Percentiles rank a stretch among this genome's conserved stretches.
phyloP scores from a whole-genome alignment of 1,140 invertebrate genomes.

The Calliopsis andreniformis region DNA sequence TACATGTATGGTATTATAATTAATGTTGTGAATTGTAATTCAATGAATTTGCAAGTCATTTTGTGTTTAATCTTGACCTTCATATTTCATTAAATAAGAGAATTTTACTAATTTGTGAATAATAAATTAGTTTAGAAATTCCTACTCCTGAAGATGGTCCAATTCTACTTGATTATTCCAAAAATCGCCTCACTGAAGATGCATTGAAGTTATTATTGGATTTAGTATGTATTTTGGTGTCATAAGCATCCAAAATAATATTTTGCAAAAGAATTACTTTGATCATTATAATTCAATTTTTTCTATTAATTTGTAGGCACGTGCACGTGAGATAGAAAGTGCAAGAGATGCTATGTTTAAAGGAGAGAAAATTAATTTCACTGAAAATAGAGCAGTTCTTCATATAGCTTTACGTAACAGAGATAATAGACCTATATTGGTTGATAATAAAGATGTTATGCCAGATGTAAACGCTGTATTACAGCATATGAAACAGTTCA shows the following conservation, averaged over 20 bases:
- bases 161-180: conserved; percentile 97
- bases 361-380: conserved; percentile 98
- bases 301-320: conserved; percentile 83
- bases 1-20: background rate
- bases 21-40: background rate
- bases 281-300: conserved; percentile 5
- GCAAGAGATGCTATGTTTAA: conserved; percentile 96
- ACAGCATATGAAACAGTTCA: conserved; percentile 97
- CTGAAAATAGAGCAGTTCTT: conserved; percentile 97
- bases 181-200: conserved; percentile 94
- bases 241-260: conserved; percentile 14
- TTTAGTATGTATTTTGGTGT: conserved; percentile 83
- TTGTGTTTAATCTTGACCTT: background rate
- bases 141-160: conserved; percentile 91
- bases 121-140: conserved; percentile 85
- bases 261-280: conserved; percentile 31
- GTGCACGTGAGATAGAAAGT: conserved; percentile 90
- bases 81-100: conserved; percentile 2
- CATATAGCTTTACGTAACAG: conserved; percentile 97
- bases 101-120: conserved; percentile 2
- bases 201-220: conserved; percentile 89
- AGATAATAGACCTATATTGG: conserved; percentile 88
- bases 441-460: conserved; percentile 97
- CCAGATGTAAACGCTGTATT: conserved; percentile 96
- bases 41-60: background rate